A percentile compares a stretch with the other conserved stretches of the same genome.
phyloP scores from a whole-genome alignment of 2,888 invertebrate species.

The Gasteruption jaculator region DNA sequence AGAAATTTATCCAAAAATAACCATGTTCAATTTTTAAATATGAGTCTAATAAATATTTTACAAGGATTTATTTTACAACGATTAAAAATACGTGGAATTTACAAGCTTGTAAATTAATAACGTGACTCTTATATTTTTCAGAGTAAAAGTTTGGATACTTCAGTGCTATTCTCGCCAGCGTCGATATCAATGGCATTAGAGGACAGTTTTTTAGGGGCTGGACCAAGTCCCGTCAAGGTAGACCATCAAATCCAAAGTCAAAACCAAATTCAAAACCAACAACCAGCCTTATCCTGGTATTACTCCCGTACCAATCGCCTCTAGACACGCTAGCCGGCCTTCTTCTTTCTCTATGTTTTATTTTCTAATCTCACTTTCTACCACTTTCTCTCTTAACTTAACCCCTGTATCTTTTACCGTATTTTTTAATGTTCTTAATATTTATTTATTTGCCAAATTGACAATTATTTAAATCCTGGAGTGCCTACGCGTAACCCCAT shows the following conservation, averaged over 20 bases:
- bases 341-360: conserved; percentile 21
- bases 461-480: too few relatives aligned
- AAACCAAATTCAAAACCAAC: conserved; percentile 34
- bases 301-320: conserved; percentile 49
- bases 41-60: too few relatives aligned
- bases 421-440: conserved; percentile 18
- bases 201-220: conserved; percentile 68
- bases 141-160: conserved; percentile 82
- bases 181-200: conserved; percentile 78
- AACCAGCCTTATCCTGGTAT: conserved; percentile 49
- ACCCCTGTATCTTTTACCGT: conserved; percentile 17
- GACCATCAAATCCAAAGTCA: conserved; percentile 48
- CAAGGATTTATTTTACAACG: too few relatives aligned
- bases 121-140: too few relatives aligned
- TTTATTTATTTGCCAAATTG: too few relatives aligned
- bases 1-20: too few relatives aligned
- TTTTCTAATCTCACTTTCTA: conserved; percentile 10
- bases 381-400: conserved; percentile 25
- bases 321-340: conserved; percentile 53
- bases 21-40: too few relatives aligned
- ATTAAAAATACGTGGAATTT: too few relatives aligned
- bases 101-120: too few relatives aligned
- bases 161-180: conserved; percentile 80
- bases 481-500: conserved; percentile 8
- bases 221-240: conserved; percentile 61